These are phyloP conservation scores for Stichopus chloronotus DNA, from an alignment of 35 echinoderm and acorn worm genomes.

Conservation along the genomic window DNA sequence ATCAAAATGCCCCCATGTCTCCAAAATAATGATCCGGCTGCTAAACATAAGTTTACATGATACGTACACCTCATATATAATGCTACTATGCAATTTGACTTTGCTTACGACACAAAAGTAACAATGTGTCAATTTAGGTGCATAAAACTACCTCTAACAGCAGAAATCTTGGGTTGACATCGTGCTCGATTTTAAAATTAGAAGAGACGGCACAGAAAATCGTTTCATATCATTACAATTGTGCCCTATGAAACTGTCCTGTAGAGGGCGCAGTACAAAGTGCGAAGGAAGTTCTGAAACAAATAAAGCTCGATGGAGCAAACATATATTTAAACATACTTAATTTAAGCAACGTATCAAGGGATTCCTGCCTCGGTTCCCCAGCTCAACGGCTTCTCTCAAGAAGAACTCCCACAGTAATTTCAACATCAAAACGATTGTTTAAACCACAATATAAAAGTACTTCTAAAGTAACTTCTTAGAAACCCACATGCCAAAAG, in stretches of 20 bases:
- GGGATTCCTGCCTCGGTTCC: constrained; percentile 40
- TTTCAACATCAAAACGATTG: constrained; percentile 25
- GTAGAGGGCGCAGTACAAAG: constrained; percentile 58
- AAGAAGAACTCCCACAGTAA: constrained; percentile 47
- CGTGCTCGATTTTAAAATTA: no score
- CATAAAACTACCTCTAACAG: no score
- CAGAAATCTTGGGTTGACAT: no score
- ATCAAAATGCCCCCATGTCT: no score
- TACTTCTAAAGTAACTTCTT: not conserved
- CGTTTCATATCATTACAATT: no score
- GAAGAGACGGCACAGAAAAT: no score
- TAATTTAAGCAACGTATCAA: constrained; percentile 50
- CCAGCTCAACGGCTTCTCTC: constrained; percentile 61
- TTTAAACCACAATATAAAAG: constrained; percentile 40
- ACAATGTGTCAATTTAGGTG: no score
- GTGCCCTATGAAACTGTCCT: constrained; percentile 64
- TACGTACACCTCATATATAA: no score
- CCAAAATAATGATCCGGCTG: no score
- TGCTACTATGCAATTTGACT: no score
- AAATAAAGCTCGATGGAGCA: constrained; percentile 56
- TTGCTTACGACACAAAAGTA: no score
- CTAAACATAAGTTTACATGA: no score
- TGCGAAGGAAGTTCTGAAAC: constrained; percentile 61
- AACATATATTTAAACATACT: constrained; percentile 64
- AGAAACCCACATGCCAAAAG: constrained; percentile 21